Conservation (phyloP, 1,140 invertebrate genomes). For the Trinorchestia longiramus region DNA sequence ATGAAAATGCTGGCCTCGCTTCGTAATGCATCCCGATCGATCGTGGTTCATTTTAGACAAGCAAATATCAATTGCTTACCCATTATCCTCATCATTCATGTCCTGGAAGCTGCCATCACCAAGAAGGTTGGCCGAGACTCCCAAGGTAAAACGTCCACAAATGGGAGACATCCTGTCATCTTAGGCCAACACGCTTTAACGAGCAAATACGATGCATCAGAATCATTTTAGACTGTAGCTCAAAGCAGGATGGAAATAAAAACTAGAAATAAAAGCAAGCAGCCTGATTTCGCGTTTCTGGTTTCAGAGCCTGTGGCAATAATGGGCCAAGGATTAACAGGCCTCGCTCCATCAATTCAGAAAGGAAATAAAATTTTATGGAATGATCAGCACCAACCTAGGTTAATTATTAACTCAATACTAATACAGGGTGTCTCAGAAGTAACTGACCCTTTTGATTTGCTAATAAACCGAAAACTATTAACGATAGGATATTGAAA, state of each 20-base stretch:
- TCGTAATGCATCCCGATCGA: not conserved
- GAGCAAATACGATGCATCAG: constrained; percentile 6
- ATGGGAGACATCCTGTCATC: constrained; percentile 9
- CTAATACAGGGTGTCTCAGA: too few species aligned
- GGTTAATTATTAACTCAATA: too few species aligned
- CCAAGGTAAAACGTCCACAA: not conserved
- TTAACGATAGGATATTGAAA: too few species aligned
- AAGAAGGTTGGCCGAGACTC: constrained; percentile 3
- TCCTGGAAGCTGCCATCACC: not conserved
- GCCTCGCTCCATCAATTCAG: not conserved
- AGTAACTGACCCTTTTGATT: too few species aligned
- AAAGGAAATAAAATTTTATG: not conserved
- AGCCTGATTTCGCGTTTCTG: not conserved
- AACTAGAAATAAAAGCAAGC: not conserved
- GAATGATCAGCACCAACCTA: too few species aligned
- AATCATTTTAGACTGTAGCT: constrained; percentile 1
- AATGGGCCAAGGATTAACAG: not conserved
- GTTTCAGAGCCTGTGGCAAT: not conserved
- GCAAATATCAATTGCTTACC: constrained; percentile 22
- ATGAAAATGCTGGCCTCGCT: not conserved
- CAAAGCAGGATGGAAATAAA: not conserved
- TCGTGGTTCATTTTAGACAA: not conserved
- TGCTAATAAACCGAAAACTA: too few species aligned
- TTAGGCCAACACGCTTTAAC: constrained; percentile 24
- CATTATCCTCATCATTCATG: constrained; percentile 27